Conservation (phyloP, 2,113 vertebrate genomes). For the Dasyprocta punctata region DNA sequence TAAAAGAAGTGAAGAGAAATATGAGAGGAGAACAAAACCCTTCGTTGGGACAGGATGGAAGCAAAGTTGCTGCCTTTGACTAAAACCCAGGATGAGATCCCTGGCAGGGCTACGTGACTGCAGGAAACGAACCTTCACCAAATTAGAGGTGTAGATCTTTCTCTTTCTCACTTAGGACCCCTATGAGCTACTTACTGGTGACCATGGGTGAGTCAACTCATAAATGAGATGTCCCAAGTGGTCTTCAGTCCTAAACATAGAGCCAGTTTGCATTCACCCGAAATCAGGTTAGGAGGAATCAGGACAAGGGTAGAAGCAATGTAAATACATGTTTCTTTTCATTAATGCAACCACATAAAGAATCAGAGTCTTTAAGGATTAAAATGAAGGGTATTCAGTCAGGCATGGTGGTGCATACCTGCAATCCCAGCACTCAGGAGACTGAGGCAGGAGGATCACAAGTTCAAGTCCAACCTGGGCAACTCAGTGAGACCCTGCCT, state of each 20-base stretch:
- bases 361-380: neutral
- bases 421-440: neutral
- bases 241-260: neutral
- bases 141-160: neutral
- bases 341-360: neutral
- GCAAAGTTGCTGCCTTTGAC: neutral
- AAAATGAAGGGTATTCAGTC: neutral
- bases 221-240: neutral
- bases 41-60: accelerated
- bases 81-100: neutral
- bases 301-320: neutral
- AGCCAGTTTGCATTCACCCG: neutral
- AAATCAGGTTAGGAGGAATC: neutral
- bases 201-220: neutral
- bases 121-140: neutral
- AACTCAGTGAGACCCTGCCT: neutral
- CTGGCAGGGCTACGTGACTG: no score
- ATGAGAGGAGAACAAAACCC: neutral
- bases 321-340: neutral
- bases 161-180: neutral
- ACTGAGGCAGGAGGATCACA: neutral
- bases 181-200: neutral
- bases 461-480: neutral
- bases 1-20: neutral
- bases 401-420: neutral